Conservation (phyloP, 2,113 vertebrate genomes). For the Lepus europaeus region DNA sequence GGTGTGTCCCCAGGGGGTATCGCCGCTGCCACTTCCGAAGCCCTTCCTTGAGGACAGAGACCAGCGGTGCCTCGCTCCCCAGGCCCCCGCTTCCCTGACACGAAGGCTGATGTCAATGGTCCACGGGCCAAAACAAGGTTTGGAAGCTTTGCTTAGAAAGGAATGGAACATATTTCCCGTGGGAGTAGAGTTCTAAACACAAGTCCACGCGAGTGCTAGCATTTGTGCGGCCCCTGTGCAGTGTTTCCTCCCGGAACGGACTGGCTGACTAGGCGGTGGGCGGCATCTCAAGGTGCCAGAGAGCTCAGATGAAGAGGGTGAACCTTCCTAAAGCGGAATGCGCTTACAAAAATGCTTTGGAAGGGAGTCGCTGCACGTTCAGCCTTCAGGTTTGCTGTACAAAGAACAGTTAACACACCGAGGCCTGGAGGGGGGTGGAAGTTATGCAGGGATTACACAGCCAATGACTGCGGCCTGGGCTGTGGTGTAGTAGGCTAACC, state of each 20-base stretch:
- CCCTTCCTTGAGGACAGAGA: not conserved
- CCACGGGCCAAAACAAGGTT: slow-evolving; percentile 14
- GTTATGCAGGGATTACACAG: no score
- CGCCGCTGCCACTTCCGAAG: not conserved
- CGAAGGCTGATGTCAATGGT: slow-evolving; percentile 3
- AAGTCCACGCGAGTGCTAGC: slow-evolving; percentile 61
- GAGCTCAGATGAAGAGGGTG: slow-evolving; percentile 70
- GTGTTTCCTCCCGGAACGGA: slow-evolving; percentile 35
- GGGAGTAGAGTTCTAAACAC: slow-evolving; percentile 73
- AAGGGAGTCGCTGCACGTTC: slow-evolving; percentile 69
- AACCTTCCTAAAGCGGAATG: slow-evolving; percentile 61
- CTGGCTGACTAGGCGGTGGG: not conserved
- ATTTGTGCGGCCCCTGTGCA: slow-evolving; percentile 46
- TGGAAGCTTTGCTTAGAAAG: slow-evolving; percentile 65
- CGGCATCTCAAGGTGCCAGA: slow-evolving; percentile 67
- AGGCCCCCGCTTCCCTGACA: slow-evolving; percentile 14
- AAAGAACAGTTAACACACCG: slow-evolving; percentile 73
- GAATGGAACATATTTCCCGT: slow-evolving; percentile 63
- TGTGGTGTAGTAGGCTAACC: no score
- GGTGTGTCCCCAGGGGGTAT: no score
- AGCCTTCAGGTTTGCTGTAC: slow-evolving; percentile 64
- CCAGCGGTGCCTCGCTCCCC: not conserved
- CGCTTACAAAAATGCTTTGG: slow-evolving; percentile 63
- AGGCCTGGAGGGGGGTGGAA: slow-evolving; percentile 18
- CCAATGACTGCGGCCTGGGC: no score